Base-by-base conservation (phyloP, 2,797 vertebrate genomes). In the Gouania willdenowi region DNA sequence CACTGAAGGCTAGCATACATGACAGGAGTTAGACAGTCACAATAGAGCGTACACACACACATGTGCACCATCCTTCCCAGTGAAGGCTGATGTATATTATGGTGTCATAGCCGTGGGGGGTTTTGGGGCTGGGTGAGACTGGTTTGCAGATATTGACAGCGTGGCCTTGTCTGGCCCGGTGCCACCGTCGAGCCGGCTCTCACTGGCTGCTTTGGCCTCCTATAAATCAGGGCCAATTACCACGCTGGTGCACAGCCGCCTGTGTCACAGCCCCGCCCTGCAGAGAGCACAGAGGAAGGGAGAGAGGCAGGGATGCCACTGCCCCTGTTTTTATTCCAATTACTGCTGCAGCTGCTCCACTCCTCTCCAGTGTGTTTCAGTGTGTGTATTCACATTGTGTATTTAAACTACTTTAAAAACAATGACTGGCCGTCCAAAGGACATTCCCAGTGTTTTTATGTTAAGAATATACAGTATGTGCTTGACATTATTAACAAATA, bases 221-320 rank as follows among this genome's bases (percentile, higher is more conserved):
- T 72, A 86, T 88, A 85, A 87, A 86, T 88, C 82, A 85, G 46
- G 44, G 65, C 82, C 83, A 84, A 79, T 85, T 84, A 85, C 68
- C 57, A 71, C 36, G 46, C 46, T 55, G 60, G 50, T 72, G 64
- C 71, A 61, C 67, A 60, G 53, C 72, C 55, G 27, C 73, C 66
- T 68, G 6, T 3, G 60, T 68, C 50, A 30, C 69, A 59, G 70
- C 52, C 37, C 52, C 56, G 56, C 66, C 56, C 61, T 65, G 46
- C 68, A 40, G 64, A 76, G 71, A 45, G 55, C 35, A 67, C 47
- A 41, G 51, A 67, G 46, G 43, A 41, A 39, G 46, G 13, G 33
- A 58, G 54, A n/a, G 28, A 58, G 22, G 45, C 40, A 43, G 58
- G 35, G 49, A 66, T 71, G 71, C 44, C 33, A 47, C 48, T 48